Conservation (phyloP, 23 tunicate genomes). For the Aplidium turbinatum region DNA sequence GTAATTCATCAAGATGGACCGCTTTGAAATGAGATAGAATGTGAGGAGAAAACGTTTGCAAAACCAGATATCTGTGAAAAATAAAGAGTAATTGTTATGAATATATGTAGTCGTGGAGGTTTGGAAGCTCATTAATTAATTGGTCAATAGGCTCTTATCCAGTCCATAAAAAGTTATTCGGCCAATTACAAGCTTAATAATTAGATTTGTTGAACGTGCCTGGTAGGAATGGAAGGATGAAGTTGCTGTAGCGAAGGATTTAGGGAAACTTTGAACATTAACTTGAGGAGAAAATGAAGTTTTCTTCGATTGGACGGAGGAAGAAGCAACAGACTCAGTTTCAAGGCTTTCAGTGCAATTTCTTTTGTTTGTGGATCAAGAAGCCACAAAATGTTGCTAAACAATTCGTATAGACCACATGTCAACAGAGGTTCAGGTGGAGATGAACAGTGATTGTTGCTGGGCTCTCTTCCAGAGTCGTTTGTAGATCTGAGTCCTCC, state of each 20-base stretch:
- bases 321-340: conserved; percentile 36
- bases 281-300: conserved; percentile 44
- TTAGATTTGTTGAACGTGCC: too few relatives aligned
- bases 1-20: conserved; percentile 67
- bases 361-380: conserved; percentile 36
- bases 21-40: conserved; percentile 61
- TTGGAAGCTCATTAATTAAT: too few relatives aligned
- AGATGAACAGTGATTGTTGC: too few relatives aligned
- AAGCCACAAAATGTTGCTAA: conserved; percentile 57
- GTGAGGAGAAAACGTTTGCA: conserved; percentile 56
- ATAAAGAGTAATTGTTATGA: too few relatives aligned
- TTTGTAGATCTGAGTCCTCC: too few relatives aligned
- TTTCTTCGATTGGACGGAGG: conserved; percentile 73
- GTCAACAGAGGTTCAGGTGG: conserved; percentile 51
- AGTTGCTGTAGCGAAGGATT: conserved; percentile 44
- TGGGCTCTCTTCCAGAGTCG: too few relatives aligned
- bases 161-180: too few relatives aligned
- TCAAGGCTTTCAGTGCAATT: conserved; percentile 51
- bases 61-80: conserved; percentile 33
- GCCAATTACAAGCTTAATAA: too few relatives aligned
- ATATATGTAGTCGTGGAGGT: too few relatives aligned
- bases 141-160: too few relatives aligned
- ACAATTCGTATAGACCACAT: conserved; percentile 55
- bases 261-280: conserved; percentile 57
- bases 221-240: conserved; percentile 27